These are phyloP conservation scores for Nothobranchius kuhntae DNA, from an alignment of 2,113 vertebrate species.

Conservation along the genomic window DNA sequence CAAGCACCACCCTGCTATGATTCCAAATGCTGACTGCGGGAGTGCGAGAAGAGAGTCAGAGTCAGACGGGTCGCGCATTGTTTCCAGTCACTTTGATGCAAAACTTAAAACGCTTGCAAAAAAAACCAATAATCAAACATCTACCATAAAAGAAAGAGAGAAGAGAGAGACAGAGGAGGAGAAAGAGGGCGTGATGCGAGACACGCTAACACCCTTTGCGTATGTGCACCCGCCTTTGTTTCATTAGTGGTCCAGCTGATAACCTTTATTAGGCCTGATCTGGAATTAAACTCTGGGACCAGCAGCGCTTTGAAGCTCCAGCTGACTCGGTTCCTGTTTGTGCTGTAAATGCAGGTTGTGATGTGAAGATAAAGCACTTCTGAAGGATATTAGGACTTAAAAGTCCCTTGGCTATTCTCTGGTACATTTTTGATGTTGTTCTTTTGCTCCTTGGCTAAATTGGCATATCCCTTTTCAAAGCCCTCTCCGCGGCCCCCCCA, in stretches of 20 bases:
- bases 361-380: slow-evolving; percentile 93
- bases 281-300: slow-evolving; percentile 88
- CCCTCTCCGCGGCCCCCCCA: slow-evolving; percentile 75
- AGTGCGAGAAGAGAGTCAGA: slow-evolving; percentile 70
- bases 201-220: slow-evolving; percentile 67
- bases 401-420: slow-evolving; percentile 96
- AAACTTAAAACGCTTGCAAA: slow-evolving; percentile 82
- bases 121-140: slow-evolving; percentile 85
- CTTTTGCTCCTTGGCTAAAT: slow-evolving; percentile 92
- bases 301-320: slow-evolving; percentile 87
- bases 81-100: slow-evolving; percentile 86
- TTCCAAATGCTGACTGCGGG: slow-evolving; percentile 71
- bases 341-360: slow-evolving; percentile 87
- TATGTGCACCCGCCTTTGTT: slow-evolving; percentile 83
- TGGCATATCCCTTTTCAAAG: slow-evolving; percentile 97
- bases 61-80: slow-evolving; percentile 73
- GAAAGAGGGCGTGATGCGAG: slow-evolving; percentile 42
- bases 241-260: slow-evolving; percentile 89
- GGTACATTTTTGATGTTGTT: slow-evolving; percentile 97
- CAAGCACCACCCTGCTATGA: slow-evolving; percentile 73
- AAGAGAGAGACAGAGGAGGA: slow-evolving; percentile 51
- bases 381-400: slow-evolving; percentile 94
- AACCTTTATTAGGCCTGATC: slow-evolving; percentile 97
- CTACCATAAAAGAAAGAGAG: slow-evolving; percentile 70
- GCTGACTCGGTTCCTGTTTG: slow-evolving; percentile 89